These are phyloP conservation scores for Iselma pallidipennis DNA, from an alignment of 2,888 invertebrate genomes.

Conservation along the genomic window DNA sequence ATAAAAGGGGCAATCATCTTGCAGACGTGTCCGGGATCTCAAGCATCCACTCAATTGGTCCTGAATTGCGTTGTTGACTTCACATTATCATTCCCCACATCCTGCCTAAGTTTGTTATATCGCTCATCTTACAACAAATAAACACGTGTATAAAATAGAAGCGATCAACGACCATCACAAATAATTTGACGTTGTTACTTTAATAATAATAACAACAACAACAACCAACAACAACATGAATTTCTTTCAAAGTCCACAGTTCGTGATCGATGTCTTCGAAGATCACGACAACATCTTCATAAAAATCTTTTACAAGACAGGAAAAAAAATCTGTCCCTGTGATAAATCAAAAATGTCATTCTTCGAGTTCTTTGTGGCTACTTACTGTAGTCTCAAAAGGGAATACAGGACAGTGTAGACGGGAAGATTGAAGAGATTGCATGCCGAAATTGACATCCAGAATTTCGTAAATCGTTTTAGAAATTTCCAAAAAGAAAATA, in stretches of 20 bases:
- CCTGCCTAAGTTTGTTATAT: constrained; percentile 19
- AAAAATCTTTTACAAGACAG: constrained; percentile 1
- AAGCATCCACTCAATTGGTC: constrained; percentile 34
- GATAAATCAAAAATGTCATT: constrained; percentile 23
- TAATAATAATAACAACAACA: not conserved
- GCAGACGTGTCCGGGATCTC: constrained; percentile 28
- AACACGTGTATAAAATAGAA: constrained; percentile 18
- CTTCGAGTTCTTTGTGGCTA: constrained; percentile 5
- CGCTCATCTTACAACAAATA: constrained; percentile 16
- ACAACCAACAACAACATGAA: not conserved
- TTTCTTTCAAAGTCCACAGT: not conserved
- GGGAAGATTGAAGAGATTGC: not conserved
- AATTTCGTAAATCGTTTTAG: no score
- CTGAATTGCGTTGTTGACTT: constrained; percentile 43
- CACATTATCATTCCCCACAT: constrained; percentile 40
- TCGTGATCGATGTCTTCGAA: constrained; percentile 9
- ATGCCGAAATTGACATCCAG: not conserved
- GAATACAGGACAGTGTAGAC: not conserved
- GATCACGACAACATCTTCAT: not conserved
- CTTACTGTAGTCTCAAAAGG: constrained; percentile 7
- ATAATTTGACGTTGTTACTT: not conserved
- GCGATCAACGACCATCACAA: constrained; percentile 10
- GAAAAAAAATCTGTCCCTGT: not conserved
- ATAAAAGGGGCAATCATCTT: constrained; percentile 26
- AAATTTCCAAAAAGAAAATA: no score